These are phyloP conservation scores for Halocaridina rubra DNA, from an alignment of 2,888 invertebrate species.

Conservation along the genomic window DNA sequence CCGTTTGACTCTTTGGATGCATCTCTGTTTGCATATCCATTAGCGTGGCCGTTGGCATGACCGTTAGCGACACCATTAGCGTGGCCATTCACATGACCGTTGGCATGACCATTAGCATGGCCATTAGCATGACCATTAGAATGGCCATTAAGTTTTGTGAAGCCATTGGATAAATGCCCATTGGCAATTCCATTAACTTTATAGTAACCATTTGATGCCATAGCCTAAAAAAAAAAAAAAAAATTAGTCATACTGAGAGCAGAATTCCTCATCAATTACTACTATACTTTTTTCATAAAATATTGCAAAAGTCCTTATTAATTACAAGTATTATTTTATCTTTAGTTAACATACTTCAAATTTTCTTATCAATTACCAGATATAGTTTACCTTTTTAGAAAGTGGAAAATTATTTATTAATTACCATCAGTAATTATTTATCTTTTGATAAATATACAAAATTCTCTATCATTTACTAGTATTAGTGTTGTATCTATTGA, in stretches of 20 bases:
- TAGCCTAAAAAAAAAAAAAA: background rate
- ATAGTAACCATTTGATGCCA: background rate
- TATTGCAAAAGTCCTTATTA: background rate
- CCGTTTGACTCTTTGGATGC: background rate
- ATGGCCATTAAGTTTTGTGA: constrained; percentile 7
- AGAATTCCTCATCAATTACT: background rate
- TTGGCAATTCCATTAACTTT: constrained; percentile 23
- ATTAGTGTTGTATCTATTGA: too few relatives aligned
- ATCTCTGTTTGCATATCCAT: constrained; percentile 31
- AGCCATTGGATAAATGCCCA: constrained; percentile 5
- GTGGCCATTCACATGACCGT: constrained; percentile 58
- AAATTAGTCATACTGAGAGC: background rate
- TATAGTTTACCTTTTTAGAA: too few relatives aligned
- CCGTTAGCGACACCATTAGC: constrained; percentile 44
- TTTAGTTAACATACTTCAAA: too few relatives aligned
- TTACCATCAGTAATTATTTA: too few relatives aligned
- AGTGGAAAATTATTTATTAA: too few relatives aligned
- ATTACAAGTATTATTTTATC: background rate
- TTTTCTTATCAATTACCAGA: too few relatives aligned
- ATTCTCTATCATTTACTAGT: too few relatives aligned
- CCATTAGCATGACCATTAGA: constrained; percentile 53
- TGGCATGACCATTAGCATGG: constrained; percentile 42
- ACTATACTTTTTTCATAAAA: background rate
- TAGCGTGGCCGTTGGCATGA: constrained; percentile 42
- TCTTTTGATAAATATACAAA: too few relatives aligned